phyloP scores from a whole-genome alignment of 2,888 invertebrate genomes.

The Napeogenes inachia region DNA sequence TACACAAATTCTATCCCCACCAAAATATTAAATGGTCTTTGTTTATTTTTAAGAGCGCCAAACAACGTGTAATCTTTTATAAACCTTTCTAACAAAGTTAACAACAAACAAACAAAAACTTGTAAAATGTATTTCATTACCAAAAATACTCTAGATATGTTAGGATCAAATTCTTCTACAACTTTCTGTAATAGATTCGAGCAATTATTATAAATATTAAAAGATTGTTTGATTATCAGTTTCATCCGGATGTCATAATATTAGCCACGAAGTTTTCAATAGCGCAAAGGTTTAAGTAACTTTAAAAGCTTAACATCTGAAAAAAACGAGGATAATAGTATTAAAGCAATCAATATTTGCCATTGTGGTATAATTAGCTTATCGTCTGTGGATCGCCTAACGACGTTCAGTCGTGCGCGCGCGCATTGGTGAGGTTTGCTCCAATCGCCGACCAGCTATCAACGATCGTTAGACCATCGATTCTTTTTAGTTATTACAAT shows the following conservation, averaged over 20 bases:
- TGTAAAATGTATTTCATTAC: no score
- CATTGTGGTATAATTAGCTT: slow-evolving; percentile 67
- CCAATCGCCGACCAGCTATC: slow-evolving; percentile 64
- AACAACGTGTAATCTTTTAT: no score
- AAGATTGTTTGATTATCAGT: slow-evolving; percentile 47
- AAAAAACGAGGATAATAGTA: slow-evolving; percentile 56
- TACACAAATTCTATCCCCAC: no score
- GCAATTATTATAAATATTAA: slow-evolving; percentile 33
- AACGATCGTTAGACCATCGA: slow-evolving; percentile 64
- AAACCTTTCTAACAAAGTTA: no score
- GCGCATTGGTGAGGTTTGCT: slow-evolving; percentile 67
- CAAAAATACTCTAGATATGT: no score
- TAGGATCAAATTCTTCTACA: no score
- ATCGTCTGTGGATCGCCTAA: slow-evolving; percentile 64
- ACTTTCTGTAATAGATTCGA: no score
- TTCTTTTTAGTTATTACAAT: slow-evolving; percentile 77
- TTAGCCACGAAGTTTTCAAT: slow-evolving; percentile 44
- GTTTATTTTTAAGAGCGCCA: no score
- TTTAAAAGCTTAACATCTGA: slow-evolving; percentile 58
- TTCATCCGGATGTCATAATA: slow-evolving; percentile 51
- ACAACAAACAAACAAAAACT: no score
- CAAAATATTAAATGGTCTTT: no score
- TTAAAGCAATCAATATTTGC: slow-evolving; percentile 59
- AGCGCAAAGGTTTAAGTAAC: slow-evolving; percentile 38
- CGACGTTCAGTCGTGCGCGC: slow-evolving; percentile 56